A percentile compares a stretch with the other conserved stretches of the same genome.
phyloP scores from a whole-genome alignment of 2,113 vertebrate species.

The Rhabdomys dilectus region DNA sequence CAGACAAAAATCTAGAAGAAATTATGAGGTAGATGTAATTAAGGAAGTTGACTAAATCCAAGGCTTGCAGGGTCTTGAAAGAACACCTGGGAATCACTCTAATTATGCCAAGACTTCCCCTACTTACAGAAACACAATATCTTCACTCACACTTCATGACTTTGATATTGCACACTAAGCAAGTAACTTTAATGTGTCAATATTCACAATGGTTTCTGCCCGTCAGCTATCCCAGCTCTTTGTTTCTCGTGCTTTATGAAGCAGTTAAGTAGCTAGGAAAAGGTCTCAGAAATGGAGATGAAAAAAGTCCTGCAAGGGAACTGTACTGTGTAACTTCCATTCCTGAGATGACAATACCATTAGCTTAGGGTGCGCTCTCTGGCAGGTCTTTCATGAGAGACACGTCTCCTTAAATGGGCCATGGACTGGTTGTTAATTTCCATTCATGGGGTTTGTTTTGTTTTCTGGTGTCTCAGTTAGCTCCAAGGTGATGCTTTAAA shows the following conservation, averaged over 20 bases:
- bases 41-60: neutral
- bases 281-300: conserved; percentile 3
- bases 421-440: conserved; percentile 75
- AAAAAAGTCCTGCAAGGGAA: neutral
- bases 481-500: conserved; percentile 72
- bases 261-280: conserved; percentile 41
- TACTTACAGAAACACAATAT: conserved; percentile 1
- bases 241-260: conserved; percentile 25
- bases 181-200: neutral
- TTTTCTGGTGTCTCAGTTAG: conserved; percentile 64
- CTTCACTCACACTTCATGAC: neutral
- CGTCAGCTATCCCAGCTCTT: conserved; percentile 2
- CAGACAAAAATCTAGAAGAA: neutral
- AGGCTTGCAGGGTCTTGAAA: conserved; percentile 32
- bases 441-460: conserved; percentile 66
- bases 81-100: neutral
- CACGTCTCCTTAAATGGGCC: conserved; percentile 69
- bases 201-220: neutral
- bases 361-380: conserved; percentile 37
- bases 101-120: neutral
- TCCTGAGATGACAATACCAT: neutral
- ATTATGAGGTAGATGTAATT: neutral
- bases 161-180: neutral
- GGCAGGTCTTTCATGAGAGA: conserved; percentile 54
- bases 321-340: neutral